A percentile compares a stretch with the other conserved stretches of the same genome.
Evolutionary conservation across 2,888 invertebrate species (phyloP).

Genomic region (Chymomyza amoena): DNA sequence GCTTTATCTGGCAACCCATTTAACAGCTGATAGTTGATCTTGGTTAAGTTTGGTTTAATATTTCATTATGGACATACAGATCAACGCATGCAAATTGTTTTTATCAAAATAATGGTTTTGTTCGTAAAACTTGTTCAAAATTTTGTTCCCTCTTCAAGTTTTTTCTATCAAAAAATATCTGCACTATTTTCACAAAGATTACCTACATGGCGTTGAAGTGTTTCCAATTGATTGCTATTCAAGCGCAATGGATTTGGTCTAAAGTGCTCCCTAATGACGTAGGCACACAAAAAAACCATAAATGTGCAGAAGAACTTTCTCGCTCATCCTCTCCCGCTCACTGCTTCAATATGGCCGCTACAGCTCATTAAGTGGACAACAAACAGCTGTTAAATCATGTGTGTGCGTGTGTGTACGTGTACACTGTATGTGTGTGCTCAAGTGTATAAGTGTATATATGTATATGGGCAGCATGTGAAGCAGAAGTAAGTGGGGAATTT

Average conservation of each 20-base stretch:
- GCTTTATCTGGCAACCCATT: too few relatives aligned
- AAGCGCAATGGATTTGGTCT: neutral
- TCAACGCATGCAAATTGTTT: too few relatives aligned
- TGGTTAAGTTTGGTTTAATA: too few relatives aligned
- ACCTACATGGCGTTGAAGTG: neutral
- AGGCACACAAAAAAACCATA: neutral
- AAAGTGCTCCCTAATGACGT: neutral
- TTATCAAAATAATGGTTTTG: too few relatives aligned
- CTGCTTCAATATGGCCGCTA: neutral
- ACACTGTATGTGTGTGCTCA: constrained; percentile 3
- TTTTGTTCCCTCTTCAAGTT: too few relatives aligned
- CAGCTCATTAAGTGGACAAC: neutral
- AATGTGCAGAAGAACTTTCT: neutral
- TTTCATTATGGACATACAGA: too few relatives aligned
- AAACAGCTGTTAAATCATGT: constrained; percentile 18
- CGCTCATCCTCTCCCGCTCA: neutral
- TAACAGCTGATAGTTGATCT: too few relatives aligned
- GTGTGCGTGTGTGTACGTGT: constrained; percentile 1
- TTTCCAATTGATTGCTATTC: neutral
- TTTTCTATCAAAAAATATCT: too few relatives aligned
- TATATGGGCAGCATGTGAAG: neutral
- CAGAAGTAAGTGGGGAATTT: neutral
- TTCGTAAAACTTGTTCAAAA: too few relatives aligned
- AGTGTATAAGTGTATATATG: neutral
- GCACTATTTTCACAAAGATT: constrained; percentile 4